Percentiles rank a stretch among this genome's conserved stretches.
Evolutionary conservation across 2,797 vertebrate species (phyloP).

Genomic region (Moxostoma hubbsi): DNA sequence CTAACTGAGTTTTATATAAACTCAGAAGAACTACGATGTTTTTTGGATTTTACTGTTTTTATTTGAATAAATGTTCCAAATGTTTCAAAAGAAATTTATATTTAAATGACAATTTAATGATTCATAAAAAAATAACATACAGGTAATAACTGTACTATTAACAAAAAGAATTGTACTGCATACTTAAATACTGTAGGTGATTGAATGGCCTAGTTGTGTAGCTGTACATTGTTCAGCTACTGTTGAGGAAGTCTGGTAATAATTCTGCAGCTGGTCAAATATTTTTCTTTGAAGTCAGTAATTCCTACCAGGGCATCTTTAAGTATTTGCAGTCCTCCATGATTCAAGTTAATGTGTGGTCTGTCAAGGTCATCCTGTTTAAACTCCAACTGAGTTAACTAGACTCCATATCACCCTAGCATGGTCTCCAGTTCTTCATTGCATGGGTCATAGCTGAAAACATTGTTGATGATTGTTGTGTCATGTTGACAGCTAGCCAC

Average conservation of each 20-base stretch:
- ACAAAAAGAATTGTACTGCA: too few species aligned
- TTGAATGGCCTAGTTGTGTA: too few species aligned
- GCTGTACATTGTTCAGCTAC: background rate
- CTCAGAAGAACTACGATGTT: too few species aligned
- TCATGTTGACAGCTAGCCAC: conserved; percentile 11
- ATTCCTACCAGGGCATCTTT: background rate
- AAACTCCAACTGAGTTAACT: background rate
- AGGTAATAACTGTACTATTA: too few species aligned
- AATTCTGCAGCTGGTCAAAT: background rate
- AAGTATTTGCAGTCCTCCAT: background rate
- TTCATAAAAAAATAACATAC: too few species aligned
- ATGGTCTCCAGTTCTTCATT: conserved; percentile 12
- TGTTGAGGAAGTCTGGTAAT: background rate
- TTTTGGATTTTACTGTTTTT: too few species aligned
- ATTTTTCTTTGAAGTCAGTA: conserved; percentile 12
- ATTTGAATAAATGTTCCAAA: too few species aligned
- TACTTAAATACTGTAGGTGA: too few species aligned
- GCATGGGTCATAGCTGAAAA: conserved; percentile 32
- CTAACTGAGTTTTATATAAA: too few species aligned
- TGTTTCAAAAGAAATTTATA: too few species aligned
- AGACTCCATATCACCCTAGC: background rate
- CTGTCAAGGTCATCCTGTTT: conserved; percentile 1
- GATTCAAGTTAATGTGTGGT: background rate
- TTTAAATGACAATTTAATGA: too few species aligned
- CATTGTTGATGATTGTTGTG: conserved; percentile 33